Evolutionary conservation across 2,113 vertebrate genomes (phyloP), one percentile per base, ranked within the genome.

Genomic region (Cygnus atratus): DNA sequence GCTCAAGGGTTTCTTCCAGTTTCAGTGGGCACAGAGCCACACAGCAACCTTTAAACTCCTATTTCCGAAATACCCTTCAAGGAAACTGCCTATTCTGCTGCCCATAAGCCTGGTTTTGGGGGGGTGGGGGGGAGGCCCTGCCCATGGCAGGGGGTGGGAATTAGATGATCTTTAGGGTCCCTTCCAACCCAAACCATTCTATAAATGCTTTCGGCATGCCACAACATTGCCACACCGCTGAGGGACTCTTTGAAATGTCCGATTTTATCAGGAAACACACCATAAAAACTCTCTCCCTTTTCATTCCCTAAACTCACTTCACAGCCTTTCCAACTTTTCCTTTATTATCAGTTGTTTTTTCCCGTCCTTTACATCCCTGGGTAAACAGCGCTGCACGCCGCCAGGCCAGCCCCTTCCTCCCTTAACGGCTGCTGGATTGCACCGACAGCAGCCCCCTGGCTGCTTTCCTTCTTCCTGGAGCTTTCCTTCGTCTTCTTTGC

Each of bases 201-300:
- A 24, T 50, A 24, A 92, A 52, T 68, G 80, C 95, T 72, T 78
- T 61, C 2, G 14, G 70, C 41, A 85, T 25, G 4, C 63, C 50
- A 10, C 81, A 65, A 19, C 87, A 7, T 80, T 74, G 92, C 79
- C 90, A 58, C 79, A 50, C 26, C 1, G 29, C 25, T 9, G 7
- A 80, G 72, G 57, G 80, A 78, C 16, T 7, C 88, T 96, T 96
- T 93, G 95, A 94, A 95, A 88, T 1, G 3, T 14, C 88, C 48
- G 35, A 82, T 75, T 94, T 87, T 78, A 94, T 93, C 90, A 91
- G 95, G 80, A 94, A 95, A 79, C 37, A 4, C 58, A 24, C 58
- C 73, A 44, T 43, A 84, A 78, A 87, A 95, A 92, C n/a, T 68
- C 87, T 84, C 86, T 82, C 79, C 90, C 92, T 63, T 48, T 73